Percentiles rank a stretch among this genome's conserved stretches.
Evolutionary conservation across 1,140 invertebrate species (phyloP).

Genomic region (Panonychus citri): DNA sequence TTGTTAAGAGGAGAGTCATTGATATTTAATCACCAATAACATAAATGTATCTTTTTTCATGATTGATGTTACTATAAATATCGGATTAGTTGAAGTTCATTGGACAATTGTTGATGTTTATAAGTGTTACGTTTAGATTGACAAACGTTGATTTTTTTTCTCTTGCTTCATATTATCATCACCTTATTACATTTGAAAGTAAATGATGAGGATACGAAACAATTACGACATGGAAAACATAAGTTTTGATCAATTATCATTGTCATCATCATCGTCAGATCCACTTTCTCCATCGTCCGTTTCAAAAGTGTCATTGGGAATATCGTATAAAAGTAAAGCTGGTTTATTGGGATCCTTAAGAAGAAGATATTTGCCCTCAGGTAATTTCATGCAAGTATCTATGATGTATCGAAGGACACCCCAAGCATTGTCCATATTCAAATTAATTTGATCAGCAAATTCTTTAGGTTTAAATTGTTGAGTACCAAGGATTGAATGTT

Average conservation of each 20-base stretch:
- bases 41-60: too few relatives aligned
- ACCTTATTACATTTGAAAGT: neutral
- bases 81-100: too few relatives aligned
- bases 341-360: conserved; percentile 99
- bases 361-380: conserved; percentile 86
- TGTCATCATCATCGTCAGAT: conserved; percentile 38
- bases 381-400: conserved; percentile 91
- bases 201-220: neutral
- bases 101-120: too few relatives aligned
- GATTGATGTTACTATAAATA: too few relatives aligned
- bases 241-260: neutral
- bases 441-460: conserved; percentile 93
- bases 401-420: conserved; percentile 94
- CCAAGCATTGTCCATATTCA: conserved; percentile 99
- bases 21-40: too few relatives aligned
- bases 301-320: conserved; percentile 93
- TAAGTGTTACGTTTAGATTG: too few relatives aligned
- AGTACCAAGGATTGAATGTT: conserved; percentile 90
- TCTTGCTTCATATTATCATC: neutral
- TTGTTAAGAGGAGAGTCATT: too few relatives aligned
- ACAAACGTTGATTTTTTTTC: too few relatives aligned
- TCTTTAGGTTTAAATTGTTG: conserved; percentile 96
- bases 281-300: conserved; percentile 83
- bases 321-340: conserved; percentile 82
- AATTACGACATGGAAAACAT: neutral